Percentiles rank a stretch among this genome's conserved stretches.
phyloP scores from a whole-genome alignment of 2,797 vertebrate genomes.

The Pseudochirops corinnae region DNA sequence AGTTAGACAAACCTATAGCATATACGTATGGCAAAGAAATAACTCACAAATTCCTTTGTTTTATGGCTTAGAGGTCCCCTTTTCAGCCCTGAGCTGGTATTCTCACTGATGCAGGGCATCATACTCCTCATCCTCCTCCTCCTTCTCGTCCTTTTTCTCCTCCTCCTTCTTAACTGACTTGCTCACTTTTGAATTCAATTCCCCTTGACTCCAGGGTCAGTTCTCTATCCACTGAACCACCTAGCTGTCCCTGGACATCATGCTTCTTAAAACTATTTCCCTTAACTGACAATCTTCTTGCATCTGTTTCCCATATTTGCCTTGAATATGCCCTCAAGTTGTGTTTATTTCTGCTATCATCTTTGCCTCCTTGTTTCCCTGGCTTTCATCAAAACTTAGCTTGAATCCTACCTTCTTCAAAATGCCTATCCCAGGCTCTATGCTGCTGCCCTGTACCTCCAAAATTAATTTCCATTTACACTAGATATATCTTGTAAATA shows the following conservation, averaged over 20 bases:
- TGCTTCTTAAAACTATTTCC: conserved; percentile 28
- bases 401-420: background rate
- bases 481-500: background rate
- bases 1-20: too few species aligned
- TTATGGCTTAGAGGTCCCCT: too few species aligned
- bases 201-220: background rate
- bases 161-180: background rate
- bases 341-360: background rate
- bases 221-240: background rate
- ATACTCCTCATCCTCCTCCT: background rate
- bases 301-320: background rate
- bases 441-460: too few species aligned
- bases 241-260: background rate
- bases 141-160: too few species aligned
- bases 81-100: background rate
- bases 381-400: background rate
- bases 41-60: too few species aligned
- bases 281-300: background rate
- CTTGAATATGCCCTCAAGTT: background rate
- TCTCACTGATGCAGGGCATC: background rate
- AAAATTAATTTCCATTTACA: background rate
- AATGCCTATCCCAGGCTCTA: background rate
- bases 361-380: background rate
- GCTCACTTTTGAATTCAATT: background rate
- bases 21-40: too few species aligned